Evolutionary conservation across 2,113 vertebrate genomes (phyloP).

Genomic region (Centropristis striata): DNA sequence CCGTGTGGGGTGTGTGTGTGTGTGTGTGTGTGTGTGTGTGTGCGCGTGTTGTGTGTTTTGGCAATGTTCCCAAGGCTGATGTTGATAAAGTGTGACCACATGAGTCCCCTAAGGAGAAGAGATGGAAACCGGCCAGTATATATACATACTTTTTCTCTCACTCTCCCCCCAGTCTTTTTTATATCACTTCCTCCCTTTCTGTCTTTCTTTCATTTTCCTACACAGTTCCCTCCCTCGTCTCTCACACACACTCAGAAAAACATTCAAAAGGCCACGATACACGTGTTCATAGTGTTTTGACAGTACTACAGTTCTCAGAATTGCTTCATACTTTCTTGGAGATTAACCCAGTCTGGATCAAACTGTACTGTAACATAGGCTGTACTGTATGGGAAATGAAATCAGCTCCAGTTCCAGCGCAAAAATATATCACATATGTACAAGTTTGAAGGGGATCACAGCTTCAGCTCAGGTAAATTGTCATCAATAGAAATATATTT

Average conservation of each 20-base stretch:
- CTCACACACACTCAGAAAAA: conserved; percentile 18
- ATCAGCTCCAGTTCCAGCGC: conserved; percentile 35
- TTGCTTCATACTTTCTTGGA: conserved; percentile 56
- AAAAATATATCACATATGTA: not conserved
- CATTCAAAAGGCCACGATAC: conserved; percentile 31
- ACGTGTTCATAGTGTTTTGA: conserved; percentile 62
- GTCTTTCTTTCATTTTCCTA: conserved; percentile 4
- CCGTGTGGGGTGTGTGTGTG: conserved; percentile 19
- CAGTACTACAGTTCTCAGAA: conserved; percentile 67
- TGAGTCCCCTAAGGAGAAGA: conserved; percentile 51
- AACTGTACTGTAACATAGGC: conserved; percentile 37
- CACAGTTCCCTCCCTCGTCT: not conserved
- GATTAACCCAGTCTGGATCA: conserved; percentile 45
- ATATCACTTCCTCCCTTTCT: conserved; percentile 18
- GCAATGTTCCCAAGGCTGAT: conserved; percentile 63
- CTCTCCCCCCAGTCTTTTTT: conserved; percentile 21
- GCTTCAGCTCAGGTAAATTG: conserved; percentile 2
- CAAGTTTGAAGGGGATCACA: conserved; percentile 1
- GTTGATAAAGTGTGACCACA: conserved; percentile 77
- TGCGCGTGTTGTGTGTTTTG: conserved; percentile 70
- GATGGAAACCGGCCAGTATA: conserved; percentile 53
- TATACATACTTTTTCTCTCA: conserved; percentile 38
- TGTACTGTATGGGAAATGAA: conserved; percentile 5
- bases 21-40: conserved; percentile 42
- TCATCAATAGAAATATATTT: not conserved